Evolutionary conservation across 2,797 vertebrate genomes (phyloP), one percentile per base, ranked within the genome.

Genomic region (Eutrigla gurnardus): DNA sequence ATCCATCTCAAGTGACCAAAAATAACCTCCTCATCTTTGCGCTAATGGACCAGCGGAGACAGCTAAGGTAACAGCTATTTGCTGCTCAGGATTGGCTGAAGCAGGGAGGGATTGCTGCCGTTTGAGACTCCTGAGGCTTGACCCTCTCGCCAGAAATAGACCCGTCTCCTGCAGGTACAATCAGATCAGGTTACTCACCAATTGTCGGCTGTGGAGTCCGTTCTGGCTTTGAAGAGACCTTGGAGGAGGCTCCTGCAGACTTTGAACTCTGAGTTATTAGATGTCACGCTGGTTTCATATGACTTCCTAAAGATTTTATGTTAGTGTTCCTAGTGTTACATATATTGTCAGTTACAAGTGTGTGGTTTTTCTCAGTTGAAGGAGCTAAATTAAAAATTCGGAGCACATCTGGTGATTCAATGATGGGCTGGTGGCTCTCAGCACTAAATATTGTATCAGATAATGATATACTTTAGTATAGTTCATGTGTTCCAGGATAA

Each of bases 1-100:
- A 69, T 89, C 73, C 63, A 65, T 89, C 75, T 85, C 77, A 81
- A 87, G 76, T 86, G 77, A 86, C 80, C 74, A 86, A 84, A 25
- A 86, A 86, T 77, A 39, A 83, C 85, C 81, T 78, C 70, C 64
- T 84, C 73, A 69, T 69, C 79, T 81, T 75, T 74, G 73, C 76
- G 54, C 77, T 86, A 88, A 87, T 90, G 79, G 71, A 78, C 35
- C 68, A 70, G 71, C 82, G 64, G 81, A 80, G 80, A 77, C 52
- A 40, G 73, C 62, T 45, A 75, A 78, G 63, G 53, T 71, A 85
- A 65, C 75, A 65, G 68, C 53, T 47, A 70, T 86, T 80, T 78
- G 71, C 73, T 75, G 62, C 75, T 75, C 78, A 77, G 57, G 57
- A 72, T 70, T 64, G 52, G 57, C 70, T 52, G 68, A 76, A 63